Base-by-base conservation (phyloP, 2,113 vertebrate genomes). In the Leptobrachium ailaonicum region DNA sequence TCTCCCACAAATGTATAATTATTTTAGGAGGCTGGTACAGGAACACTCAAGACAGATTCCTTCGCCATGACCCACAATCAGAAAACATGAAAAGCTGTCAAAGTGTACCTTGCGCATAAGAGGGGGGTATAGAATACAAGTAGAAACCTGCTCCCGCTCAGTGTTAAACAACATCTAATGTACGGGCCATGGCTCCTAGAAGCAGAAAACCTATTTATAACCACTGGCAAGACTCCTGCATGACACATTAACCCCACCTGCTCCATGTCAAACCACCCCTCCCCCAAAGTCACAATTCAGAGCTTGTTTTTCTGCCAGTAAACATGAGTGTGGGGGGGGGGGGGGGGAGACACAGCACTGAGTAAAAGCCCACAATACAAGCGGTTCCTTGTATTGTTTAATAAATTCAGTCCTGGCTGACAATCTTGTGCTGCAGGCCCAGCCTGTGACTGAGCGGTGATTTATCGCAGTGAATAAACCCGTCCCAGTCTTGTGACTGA, bases 401-500 rank as follows among this genome's bases (percentile, higher is more conserved):
- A 80, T 85, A 71, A 85, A 87, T 90, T 88, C 83, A 82, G 85
- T 11, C 82, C 89, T 73, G 75, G 87, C 90, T 89, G 87, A 85
- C 85, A 93, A 91, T 90, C 89, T 89, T 89, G 86, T 85, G 82
- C 85, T 86, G 84, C 87, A 90, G 91, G 87, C 86, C 84, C 87
- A 90, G 89, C 83, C 88, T 92, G 86, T 88, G 91, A 91, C 89
- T 90, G 90, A 93, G 41, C 41, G 66, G 88, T 89, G 90, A 91
- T 94, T 91, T 90, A 92, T 87, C 88, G 83, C 84, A 92, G 91
- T 90, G 92, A 95, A 96, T 89, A 91, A 92, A 90, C 88, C 87
- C 20, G 86, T 91, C 89, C 90, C 41, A 84, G 88, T 95, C 94
- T 90, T 86, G 90, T 92, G 94, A 94, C 90, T 86, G 85, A 86